Base-by-base conservation (phyloP, 1,140 invertebrate genomes). In the Pachypeltis micranthus region DNA sequence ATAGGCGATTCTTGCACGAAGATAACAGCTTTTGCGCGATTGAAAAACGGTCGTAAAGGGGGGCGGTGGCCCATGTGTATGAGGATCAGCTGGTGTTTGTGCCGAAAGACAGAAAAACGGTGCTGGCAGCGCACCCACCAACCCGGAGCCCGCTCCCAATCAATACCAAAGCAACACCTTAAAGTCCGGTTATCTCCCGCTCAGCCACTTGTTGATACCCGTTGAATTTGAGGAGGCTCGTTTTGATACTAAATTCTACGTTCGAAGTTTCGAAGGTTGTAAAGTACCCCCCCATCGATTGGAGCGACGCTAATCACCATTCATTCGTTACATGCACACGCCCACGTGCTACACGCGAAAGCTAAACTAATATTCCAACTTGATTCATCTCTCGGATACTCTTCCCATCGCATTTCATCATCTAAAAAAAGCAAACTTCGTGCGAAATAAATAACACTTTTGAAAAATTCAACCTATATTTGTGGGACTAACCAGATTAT, bases 201-300 rank as follows among this genome's bases (percentile, higher is more conserved):
- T 74, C 72, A 72, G 74, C 72, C 71, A 70, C 71, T 69, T 67
- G 74, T 72, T 72, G 73, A 74, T 73, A 73, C 72, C 70, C n/a
- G 14, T 23, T 23, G n/a, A 39, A n/a, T n/a, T n/a, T n/a, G n/a
- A n/a, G n/a, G n/a, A n/a, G n/a, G n/a, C n/a, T n/a, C n/a, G n/a
- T n/a, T n/a, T n/a, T n/a, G n/a, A n/a, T n/a, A n/a, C n/a, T n/a
- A n/a, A n/a, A n/a, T n/a, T n/a, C n/a, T n/a, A n/a, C n/a, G n/a
- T n/a, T n/a, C n/a, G n/a, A n/a, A n/a, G n/a, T n/a, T n/a, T n/a
- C n/a, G n/a, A n/a, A n/a, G n/a, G n/a, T n/a, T n/a, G n/a, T n/a
- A n/a, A n/a, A n/a, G n/a, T 39, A 10, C 44, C 44, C 44, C 24
- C 44, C 44, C 44, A 3, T 16, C 44, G 24, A n/a, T 39, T n/a